Base-by-base conservation (phyloP, 2,113 vertebrate genomes). In the Callopanchax toddi region DNA sequence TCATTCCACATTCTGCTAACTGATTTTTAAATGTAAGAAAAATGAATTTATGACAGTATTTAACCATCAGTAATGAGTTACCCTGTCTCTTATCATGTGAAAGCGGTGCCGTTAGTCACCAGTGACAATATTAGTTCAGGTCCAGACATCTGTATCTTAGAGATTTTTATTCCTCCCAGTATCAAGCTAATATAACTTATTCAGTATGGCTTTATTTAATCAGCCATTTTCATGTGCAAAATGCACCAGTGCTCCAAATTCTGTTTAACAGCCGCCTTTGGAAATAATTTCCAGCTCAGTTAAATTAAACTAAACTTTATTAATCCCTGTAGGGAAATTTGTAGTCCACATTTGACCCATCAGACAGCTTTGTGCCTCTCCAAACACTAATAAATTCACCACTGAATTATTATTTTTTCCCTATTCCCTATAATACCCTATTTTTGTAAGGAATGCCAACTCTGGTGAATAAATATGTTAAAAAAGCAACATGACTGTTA, bases 291-390 rank as follows among this genome's bases (percentile, higher is more conserved):
- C 5, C 36, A 37, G 36, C 11, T 37, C 29, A 66, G 29, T 75
- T 72, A 78, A 81, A 81, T 72, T 59, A 75, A 79, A 36, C 50
- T n/a, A 49, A 46, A 60, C 29, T 67, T 70, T 36, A 60, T 20
- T 63, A 53, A 74, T 62, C 56, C 58, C 52, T 26, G n/a, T 15
- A 53, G 60, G 36, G 29, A 46, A 40, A 23, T 50, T 34, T 37
- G 56, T 65, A 69, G 76, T 71, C 46, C 74, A 26, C 40, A 34
- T 64, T 65, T 72, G 63, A 67, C 70, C 56, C 36, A 18, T 45
- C 39, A 18, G 7, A 37, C 34, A 34, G 34, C 12, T n/a, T 11
- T 39, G 16, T 65, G 37, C 23, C 25, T 13, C 36, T 39, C 11
- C 3, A 16, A 17, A 44, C 29, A 39, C 3, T 55, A 43, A 39